Conservation (phyloP, 2,888 invertebrate genomes). For the Bembecia ichneumoniformis region DNA sequence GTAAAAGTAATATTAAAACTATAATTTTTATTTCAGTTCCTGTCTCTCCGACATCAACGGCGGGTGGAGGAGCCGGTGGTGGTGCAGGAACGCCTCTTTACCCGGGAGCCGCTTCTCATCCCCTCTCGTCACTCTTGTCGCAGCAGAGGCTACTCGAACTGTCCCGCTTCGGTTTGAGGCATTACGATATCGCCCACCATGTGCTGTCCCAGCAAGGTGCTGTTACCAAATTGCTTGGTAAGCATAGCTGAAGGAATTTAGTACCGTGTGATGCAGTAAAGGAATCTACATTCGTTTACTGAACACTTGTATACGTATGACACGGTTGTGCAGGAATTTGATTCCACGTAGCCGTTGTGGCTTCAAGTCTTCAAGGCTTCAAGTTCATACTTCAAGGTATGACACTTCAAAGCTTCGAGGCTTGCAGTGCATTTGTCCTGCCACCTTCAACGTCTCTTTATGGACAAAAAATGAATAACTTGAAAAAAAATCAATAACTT, state of each 20-base stretch:
- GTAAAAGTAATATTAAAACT: too few species aligned
- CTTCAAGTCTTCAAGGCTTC: too few species aligned
- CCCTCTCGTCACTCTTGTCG: constrained; percentile 80
- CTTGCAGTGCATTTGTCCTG: too few species aligned
- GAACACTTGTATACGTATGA: not conserved
- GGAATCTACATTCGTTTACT: constrained; percentile 3
- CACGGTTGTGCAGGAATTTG: not conserved
- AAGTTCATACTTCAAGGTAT: too few species aligned
- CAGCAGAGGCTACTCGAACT: constrained; percentile 86
- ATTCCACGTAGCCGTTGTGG: too few species aligned
- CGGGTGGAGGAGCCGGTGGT: constrained; percentile 53
- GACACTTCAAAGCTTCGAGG: too few species aligned
- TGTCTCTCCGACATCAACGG: constrained; percentile 69
- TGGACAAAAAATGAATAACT: too few species aligned
- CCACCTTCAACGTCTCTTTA: too few species aligned
- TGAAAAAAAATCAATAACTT: too few species aligned
- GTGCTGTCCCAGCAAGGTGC: constrained; percentile 93
- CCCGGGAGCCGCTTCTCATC: constrained; percentile 68
- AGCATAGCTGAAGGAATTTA: constrained; percentile 39
- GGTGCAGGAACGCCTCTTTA: constrained; percentile 61
- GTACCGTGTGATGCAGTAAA: too few species aligned
- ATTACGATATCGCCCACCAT: constrained; percentile 92
- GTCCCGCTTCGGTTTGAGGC: constrained; percentile 84
- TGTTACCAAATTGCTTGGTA: constrained; percentile 90
- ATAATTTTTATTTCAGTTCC: constrained; percentile 55